These are phyloP conservation scores for Octodon degus DNA, from an alignment of 2,113 vertebrate species.

Conservation along the genomic window DNA sequence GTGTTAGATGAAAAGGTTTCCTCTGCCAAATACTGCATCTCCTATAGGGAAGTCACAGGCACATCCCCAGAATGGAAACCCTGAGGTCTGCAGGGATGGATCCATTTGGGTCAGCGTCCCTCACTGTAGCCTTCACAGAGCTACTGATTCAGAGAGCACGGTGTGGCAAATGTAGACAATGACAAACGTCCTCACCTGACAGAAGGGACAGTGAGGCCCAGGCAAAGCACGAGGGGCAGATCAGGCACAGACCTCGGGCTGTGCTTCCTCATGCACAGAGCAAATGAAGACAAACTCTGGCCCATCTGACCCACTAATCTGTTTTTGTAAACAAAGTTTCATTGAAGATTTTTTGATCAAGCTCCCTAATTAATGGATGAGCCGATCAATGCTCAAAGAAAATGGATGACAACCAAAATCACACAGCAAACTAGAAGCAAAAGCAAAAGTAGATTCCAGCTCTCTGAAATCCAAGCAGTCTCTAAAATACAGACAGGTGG, in stretches of 20 bases:
- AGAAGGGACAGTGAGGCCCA: not conserved
- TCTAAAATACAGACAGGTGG: not conserved
- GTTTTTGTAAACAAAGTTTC: not conserved
- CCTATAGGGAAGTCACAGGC: not conserved
- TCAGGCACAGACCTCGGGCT: not conserved
- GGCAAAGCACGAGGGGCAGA: not conserved
- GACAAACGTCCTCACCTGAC: not conserved
- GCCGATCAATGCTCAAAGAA: not conserved
- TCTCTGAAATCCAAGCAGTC: not conserved
- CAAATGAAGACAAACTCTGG: not conserved
- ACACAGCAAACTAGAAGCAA: not conserved
- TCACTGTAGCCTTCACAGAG: not conserved
- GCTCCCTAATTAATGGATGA: not conserved
- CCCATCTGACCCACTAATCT: not conserved
- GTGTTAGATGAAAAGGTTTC: not conserved
- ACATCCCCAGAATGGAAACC: not conserved
- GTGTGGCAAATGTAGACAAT: not conserved
- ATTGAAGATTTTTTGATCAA: not conserved
- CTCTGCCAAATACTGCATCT: not conserved
- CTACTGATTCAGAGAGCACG: not conserved
- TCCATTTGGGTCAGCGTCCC: not conserved
- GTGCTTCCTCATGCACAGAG: not conserved
- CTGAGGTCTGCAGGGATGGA: not conserved
- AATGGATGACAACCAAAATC: not conserved
- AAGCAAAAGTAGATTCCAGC: not conserved